Percentiles rank a stretch among this genome's conserved stretches.
These are phyloP conservation scores for Cynaeus angustus DNA, from an alignment of 2,888 invertebrate genomes.

Conservation along the genomic window DNA sequence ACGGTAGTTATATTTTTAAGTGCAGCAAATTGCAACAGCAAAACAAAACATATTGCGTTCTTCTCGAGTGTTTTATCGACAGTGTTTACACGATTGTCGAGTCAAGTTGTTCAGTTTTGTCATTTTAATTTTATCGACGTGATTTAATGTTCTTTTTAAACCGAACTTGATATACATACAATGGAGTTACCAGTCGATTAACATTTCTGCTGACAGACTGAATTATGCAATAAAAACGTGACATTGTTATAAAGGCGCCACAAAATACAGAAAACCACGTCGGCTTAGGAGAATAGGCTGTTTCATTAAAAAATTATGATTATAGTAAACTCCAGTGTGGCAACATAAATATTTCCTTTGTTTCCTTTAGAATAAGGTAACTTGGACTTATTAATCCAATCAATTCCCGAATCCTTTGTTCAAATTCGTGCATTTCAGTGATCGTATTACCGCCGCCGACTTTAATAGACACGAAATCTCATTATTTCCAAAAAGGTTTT, in stretches of 20 bases:
- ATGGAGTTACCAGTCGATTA: conserved; percentile 37
- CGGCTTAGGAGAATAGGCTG: too few relatives aligned
- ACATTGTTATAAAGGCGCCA: conserved; percentile 19
- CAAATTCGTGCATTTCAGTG: too few relatives aligned
- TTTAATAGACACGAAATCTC: conserved; percentile 1
- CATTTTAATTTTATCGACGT: conserved; percentile 31
- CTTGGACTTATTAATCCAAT: too few relatives aligned
- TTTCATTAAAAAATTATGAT: neutral
- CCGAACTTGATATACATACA: conserved; percentile 37
- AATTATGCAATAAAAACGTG: conserved; percentile 42
- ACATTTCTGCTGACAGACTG: conserved; percentile 36
- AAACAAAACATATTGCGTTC: conserved; percentile 4
- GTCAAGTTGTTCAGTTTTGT: conserved; percentile 24
- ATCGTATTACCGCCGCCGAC: neutral
- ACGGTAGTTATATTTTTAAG: too few relatives aligned
- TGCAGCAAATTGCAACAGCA: neutral
- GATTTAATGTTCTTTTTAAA: conserved; percentile 36
- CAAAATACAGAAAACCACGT: neutral
- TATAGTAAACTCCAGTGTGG: too few relatives aligned
- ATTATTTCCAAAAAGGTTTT: neutral
- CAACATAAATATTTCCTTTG: neutral
- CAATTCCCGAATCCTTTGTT: too few relatives aligned
- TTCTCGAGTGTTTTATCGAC: conserved; percentile 13
- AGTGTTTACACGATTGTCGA: conserved; percentile 7
- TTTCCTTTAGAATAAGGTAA: neutral